Evolutionary conservation across 2,113 vertebrate species (phyloP).

Genomic region (Dasyprocta punctata): DNA sequence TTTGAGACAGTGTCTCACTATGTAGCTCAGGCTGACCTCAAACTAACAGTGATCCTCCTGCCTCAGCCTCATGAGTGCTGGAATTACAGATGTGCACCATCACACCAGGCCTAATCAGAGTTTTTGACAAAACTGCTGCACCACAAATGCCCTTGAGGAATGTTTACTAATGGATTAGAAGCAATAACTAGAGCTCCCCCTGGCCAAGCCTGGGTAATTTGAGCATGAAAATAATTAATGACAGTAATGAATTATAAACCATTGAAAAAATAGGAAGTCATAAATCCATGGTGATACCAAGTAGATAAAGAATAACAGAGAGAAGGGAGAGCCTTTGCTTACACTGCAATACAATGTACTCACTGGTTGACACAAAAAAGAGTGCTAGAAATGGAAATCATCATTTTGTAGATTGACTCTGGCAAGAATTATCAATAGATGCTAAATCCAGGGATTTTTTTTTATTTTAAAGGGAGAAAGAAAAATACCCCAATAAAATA

Average conservation of each 20-base stretch:
- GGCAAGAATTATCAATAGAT: slow-evolving; percentile 34
- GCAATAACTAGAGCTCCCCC: slow-evolving; percentile 12
- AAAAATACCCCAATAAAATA: too few relatives aligned
- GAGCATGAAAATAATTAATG: slow-evolving; percentile 14
- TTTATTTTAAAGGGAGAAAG: too few relatives aligned
- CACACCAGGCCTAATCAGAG: background rate
- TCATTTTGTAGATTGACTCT: background rate
- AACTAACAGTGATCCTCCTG: too few relatives aligned
- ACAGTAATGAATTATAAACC: slow-evolving; percentile 10
- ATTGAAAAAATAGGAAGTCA: background rate
- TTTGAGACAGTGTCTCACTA: too few relatives aligned
- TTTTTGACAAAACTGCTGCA: slow-evolving; percentile 18
- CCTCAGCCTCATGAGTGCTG: too few relatives aligned
- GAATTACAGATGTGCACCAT: too few relatives aligned
- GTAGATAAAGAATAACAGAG: background rate
- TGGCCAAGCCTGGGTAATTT: slow-evolving; percentile 12
- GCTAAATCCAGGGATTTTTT: background rate
- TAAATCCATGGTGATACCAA: background rate
- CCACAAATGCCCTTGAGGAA: slow-evolving; percentile 13
- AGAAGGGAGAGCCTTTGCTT: background rate
- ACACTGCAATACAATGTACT: background rate
- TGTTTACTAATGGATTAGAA: slow-evolving; percentile 5
- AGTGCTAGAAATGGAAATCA: background rate
- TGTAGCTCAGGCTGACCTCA: too few relatives aligned
- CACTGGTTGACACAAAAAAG: background rate